A percentile compares a stretch with the other conserved stretches of the same genome.
Evolutionary conservation across 2,797 vertebrate species (phyloP).

Genomic region (Hyperoplus immaculatus): DNA sequence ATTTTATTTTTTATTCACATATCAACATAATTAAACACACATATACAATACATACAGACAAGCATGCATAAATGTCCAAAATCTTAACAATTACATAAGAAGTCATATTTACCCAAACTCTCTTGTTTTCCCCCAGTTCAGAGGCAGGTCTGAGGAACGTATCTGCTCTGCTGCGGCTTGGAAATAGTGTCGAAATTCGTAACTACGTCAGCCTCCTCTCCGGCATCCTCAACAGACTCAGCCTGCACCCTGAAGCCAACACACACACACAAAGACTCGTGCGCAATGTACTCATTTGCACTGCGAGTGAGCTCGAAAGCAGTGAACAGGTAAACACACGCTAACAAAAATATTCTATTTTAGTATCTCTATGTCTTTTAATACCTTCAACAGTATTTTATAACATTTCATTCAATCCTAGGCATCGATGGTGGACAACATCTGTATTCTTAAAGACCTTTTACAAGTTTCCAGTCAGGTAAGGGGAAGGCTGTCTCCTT

Average conservation of each 20-base stretch:
- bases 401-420: slow-evolving; percentile 51
- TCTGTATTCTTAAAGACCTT: slow-evolving; percentile 80
- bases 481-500: slow-evolving; percentile 24
- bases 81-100: too few species aligned
- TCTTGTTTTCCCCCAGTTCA: slow-evolving; percentile 72
- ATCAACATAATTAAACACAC: too few species aligned
- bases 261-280: slow-evolving; percentile 65
- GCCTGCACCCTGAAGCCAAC: slow-evolving; percentile 61
- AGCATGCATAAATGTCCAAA: too few species aligned
- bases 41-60: too few species aligned
- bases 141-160: slow-evolving; percentile 81
- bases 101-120: neutral
- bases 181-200: slow-evolving; percentile 79
- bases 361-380: too few species aligned
- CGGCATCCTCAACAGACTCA: slow-evolving; percentile 81
- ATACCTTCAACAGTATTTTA: neutral
- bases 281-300: slow-evolving; percentile 80
- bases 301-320: slow-evolving; percentile 71
- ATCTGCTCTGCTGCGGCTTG: slow-evolving; percentile 78
- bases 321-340: slow-evolving; percentile 80
- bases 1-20: too few species aligned
- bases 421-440: slow-evolving; percentile 74
- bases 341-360: neutral
- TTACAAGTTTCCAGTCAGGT: slow-evolving; percentile 82
- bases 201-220: slow-evolving; percentile 84